Conservation (phyloP, 2,888 invertebrate genomes). For the Caenorhabditis doughertyi region DNA sequence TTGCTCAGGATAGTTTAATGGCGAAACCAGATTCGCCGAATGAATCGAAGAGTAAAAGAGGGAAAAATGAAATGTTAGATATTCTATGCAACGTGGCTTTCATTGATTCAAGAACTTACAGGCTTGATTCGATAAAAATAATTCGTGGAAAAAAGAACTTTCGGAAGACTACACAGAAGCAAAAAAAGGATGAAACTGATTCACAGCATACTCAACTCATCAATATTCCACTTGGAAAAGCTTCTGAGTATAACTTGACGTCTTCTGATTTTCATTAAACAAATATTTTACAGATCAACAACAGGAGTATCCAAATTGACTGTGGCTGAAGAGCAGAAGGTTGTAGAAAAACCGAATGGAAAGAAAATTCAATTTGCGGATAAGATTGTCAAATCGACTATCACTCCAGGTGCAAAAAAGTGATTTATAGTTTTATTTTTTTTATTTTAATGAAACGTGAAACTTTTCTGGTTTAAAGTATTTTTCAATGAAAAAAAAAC, state of each 20-base stretch:
- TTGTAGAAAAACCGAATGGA: conserved; percentile 26
- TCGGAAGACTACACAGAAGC: conserved; percentile 4
- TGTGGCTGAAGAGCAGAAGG: conserved; percentile 30
- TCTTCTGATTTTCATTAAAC: too few relatives aligned
- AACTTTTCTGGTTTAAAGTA: background rate
- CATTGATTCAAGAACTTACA: background rate
- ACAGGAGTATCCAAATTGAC: conserved; percentile 34
- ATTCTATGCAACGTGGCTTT: background rate
- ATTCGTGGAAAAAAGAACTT: conserved; percentile 33
- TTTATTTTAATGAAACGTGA: background rate
- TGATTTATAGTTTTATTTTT: background rate
- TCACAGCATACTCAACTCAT: conserved; percentile 58
- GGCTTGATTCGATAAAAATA: conserved; percentile 51
- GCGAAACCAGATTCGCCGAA: conserved; percentile 7
- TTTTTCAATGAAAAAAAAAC: background rate
- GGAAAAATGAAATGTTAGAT: background rate
- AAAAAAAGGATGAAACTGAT: conserved; percentile 32
- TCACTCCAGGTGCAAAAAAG: conserved; percentile 29
- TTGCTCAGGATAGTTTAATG: conserved; percentile 34
- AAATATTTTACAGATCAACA: background rate
- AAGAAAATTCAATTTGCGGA: conserved; percentile 52
- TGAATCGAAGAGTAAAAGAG: conserved; percentile 16
- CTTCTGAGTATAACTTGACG: conserved; percentile 32
- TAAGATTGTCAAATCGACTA: conserved; percentile 38
- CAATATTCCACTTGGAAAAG: conserved; percentile 44